Conservation (phyloP, 2,888 invertebrate genomes). For the Cosmopolites sordidus region DNA sequence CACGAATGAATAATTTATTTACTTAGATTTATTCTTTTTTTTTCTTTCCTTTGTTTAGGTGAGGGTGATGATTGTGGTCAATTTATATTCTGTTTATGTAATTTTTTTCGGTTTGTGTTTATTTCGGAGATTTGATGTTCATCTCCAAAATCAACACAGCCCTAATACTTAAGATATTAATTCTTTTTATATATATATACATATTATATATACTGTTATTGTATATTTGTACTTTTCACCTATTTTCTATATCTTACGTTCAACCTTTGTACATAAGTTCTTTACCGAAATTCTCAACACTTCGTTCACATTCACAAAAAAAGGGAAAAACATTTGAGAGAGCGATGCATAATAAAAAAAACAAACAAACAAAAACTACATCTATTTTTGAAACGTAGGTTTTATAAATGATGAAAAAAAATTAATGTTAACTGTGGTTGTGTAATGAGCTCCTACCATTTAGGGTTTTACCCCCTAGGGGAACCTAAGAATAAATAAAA, state of each 20-base stretch:
- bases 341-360: neutral
- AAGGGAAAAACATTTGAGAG: no score
- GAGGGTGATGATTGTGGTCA: constrained; percentile 31
- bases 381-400: constrained; percentile 45
- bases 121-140: no score
- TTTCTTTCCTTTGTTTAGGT: constrained; percentile 21
- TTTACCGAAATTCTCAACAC: neutral
- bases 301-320: neutral
- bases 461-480: no score
- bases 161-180: no score
- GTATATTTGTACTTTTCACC: neutral
- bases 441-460: no score
- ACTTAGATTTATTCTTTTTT: no score
- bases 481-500: no score
- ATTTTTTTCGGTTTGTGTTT: no score
- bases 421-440: neutral
- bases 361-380: constrained; percentile 24
- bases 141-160: no score
- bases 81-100: constrained; percentile 7
- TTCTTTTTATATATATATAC: no score
- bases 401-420: constrained; percentile 9
- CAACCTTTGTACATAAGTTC: neutral
- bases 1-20: no score
- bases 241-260: neutral
- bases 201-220: neutral